Evolutionary conservation across 2,888 invertebrate species (phyloP).

Genomic region (Lasiommata megera): DNA sequence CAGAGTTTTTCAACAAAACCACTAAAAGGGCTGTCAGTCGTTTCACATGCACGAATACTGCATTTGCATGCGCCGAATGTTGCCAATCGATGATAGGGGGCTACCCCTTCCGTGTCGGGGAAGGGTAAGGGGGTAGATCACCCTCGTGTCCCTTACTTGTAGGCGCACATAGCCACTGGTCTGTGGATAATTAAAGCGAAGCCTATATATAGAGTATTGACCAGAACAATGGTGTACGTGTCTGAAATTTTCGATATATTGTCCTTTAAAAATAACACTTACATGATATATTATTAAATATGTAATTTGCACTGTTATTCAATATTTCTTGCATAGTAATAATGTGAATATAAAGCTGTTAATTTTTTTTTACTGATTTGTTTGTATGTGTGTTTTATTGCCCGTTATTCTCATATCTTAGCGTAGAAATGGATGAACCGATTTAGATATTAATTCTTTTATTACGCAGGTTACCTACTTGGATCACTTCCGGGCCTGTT

Average conservation of each 20-base stretch:
- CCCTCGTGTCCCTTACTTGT: constrained; percentile 23
- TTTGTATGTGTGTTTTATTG: too few relatives aligned
- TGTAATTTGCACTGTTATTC: neutral
- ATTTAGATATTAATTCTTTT: too few relatives aligned
- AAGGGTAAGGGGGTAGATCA: constrained; percentile 3
- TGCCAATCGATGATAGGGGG: constrained; percentile 37
- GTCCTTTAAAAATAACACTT: neutral
- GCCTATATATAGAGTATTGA: constrained; percentile 22
- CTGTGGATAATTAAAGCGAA: constrained; percentile 32
- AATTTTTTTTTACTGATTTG: too few relatives aligned
- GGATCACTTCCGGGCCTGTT: too few relatives aligned
- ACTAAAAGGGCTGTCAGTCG: constrained; percentile 26
- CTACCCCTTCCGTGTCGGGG: constrained; percentile 6
- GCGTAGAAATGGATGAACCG: too few relatives aligned
- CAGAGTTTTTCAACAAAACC: constrained; percentile 20
- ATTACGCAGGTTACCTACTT: too few relatives aligned
- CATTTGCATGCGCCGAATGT: constrained; percentile 61
- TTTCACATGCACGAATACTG: constrained; percentile 41
- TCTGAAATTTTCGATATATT: constrained; percentile 6
- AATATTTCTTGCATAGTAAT: too few relatives aligned
- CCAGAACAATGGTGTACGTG: constrained; percentile 8
- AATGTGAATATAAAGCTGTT: too few relatives aligned
- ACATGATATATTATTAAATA: neutral
- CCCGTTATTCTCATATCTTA: too few relatives aligned
- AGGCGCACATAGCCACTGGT: constrained; percentile 25